Evolutionary conservation across 2,888 invertebrate genomes (phyloP).

Genomic region (Dorcus parallelipipedus): DNA sequence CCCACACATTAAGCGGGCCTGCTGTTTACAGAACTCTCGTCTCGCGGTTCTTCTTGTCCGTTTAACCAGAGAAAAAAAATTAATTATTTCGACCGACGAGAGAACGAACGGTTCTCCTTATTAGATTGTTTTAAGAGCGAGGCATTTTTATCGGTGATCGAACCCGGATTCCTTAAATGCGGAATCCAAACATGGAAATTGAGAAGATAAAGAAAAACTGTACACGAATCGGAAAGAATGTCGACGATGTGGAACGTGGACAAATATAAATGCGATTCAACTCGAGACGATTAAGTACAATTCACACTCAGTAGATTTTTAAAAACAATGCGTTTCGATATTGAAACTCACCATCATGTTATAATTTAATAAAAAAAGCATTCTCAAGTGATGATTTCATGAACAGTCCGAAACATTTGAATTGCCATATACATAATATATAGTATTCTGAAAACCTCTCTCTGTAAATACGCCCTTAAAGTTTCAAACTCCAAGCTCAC

Average conservation of each 20-base stretch:
- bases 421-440: too few relatives aligned
- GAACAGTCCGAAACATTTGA: neutral
- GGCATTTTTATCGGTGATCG: neutral
- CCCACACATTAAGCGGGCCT: constrained; percentile 2
- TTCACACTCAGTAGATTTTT: too few relatives aligned
- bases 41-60: too few relatives aligned
- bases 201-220: neutral
- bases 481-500: too few relatives aligned
- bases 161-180: neutral
- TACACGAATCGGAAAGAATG: neutral
- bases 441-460: too few relatives aligned
- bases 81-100: neutral
- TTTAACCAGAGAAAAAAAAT: neutral
- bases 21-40: constrained; percentile 1
- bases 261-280: neutral
- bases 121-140: neutral
- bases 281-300: too few relatives aligned
- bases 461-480: too few relatives aligned
- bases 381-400: neutral
- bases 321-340: too few relatives aligned
- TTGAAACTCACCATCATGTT: too few relatives aligned
- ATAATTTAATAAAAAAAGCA: too few relatives aligned
- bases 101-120: neutral
- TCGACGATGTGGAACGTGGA: neutral
- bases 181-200: neutral